Evolutionary conservation across 2,797 vertebrate genomes (phyloP).

Genomic region (Cryptoblepharus egeriae): DNA sequence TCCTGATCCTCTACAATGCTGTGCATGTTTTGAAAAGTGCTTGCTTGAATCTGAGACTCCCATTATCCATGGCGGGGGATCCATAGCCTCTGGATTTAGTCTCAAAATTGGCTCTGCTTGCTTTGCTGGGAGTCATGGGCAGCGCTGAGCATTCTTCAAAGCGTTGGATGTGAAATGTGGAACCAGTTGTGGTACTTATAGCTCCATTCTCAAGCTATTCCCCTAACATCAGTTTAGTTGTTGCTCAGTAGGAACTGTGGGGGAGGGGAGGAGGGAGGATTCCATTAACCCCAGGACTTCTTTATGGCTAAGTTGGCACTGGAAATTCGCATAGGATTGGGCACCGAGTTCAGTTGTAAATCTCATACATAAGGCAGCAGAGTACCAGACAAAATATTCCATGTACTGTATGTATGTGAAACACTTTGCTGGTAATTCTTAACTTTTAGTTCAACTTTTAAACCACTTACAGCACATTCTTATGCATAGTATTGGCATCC

Average conservation of each 20-base stretch:
- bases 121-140: background rate
- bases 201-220: background rate
- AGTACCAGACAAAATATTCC: conserved; percentile 5
- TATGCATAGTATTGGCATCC: no score
- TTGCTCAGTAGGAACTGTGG: background rate
- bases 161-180: background rate
- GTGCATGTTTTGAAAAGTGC: background rate
- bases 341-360: background rate
- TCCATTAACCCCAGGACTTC: no score
- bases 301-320: no score
- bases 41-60: background rate
- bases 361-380: background rate
- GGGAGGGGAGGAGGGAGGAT: no score
- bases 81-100: background rate
- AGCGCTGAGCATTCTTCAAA: background rate
- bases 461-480: background rate
- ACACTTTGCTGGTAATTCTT: no score
- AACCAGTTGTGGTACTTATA: background rate
- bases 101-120: background rate
- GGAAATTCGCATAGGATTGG: no score
- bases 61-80: no score
- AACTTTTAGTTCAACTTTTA: conserved; percentile 4
- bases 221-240: background rate
- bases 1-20: no score
- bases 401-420: background rate